Evolutionary conservation across 2,113 vertebrate species (phyloP).

Genomic region (Phylloscopus trochiloides): DNA sequence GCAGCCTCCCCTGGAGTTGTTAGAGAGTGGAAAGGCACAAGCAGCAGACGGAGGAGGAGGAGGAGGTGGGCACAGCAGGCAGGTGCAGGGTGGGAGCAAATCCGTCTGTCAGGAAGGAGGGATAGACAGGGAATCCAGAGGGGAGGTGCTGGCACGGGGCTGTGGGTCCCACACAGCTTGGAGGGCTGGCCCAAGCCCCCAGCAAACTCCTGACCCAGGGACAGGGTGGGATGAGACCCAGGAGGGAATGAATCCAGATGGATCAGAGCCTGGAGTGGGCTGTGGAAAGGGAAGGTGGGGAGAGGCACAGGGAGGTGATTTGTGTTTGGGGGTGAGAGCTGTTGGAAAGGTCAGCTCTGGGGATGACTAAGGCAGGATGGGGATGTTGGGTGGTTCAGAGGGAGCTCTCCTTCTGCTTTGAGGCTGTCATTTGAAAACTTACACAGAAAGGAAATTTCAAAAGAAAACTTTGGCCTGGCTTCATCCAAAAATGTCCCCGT

Average conservation of each 20-base stretch:
- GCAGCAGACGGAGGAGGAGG: conserved; percentile 42
- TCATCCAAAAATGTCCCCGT: not conserved
- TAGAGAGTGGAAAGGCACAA: conserved; percentile 32
- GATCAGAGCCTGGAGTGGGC: not conserved
- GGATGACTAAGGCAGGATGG: not conserved
- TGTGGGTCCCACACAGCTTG: not conserved
- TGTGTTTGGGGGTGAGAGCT: not conserved
- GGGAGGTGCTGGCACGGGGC: not conserved
- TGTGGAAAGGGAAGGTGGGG: not conserved
- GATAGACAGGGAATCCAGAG: not conserved
- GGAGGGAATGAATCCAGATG: not conserved
- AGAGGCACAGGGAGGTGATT: not conserved
- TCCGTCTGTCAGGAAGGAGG: conserved; percentile 1
- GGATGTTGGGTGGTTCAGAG: not conserved
- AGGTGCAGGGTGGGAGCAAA: conserved; percentile 55
- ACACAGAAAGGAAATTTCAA: not conserved
- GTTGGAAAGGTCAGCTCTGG: not conserved
- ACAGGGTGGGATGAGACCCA: not conserved
- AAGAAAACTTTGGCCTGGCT: not conserved
- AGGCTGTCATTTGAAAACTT: not conserved
- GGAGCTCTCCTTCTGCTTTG: not conserved
- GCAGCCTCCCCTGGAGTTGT: not conserved
- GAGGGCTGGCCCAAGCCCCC: not conserved
- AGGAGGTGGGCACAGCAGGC: conserved; percentile 9
- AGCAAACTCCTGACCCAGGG: not conserved